Conservation (phyloP, 2,797 vertebrate genomes). For the Erithacus rubecula region DNA sequence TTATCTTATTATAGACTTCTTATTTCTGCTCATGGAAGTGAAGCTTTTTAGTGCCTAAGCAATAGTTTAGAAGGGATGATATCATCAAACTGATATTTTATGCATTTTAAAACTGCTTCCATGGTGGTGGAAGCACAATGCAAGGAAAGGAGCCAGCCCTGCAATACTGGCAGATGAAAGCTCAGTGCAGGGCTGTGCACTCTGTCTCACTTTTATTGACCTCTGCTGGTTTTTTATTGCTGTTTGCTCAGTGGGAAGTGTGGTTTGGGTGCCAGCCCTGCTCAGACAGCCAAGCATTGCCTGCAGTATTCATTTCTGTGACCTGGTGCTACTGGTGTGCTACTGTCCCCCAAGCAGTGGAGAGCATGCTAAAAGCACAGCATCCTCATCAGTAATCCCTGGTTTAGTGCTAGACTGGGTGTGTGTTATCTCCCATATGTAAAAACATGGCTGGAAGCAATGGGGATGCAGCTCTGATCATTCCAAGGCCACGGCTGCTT, state of each 20-base stretch:
- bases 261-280: background rate
- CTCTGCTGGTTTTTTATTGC: background rate
- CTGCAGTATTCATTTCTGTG: background rate
- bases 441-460: background rate
- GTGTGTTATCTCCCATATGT: background rate
- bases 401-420: background rate
- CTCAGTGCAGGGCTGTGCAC: background rate
- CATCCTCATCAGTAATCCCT: background rate
- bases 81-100: background rate
- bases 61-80: background rate
- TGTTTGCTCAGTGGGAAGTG: background rate
- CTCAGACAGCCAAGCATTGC: background rate
- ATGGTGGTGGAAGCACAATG: background rate
- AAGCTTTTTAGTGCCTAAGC: background rate
- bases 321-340: background rate
- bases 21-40: background rate
- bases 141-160: background rate
- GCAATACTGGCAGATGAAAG: background rate
- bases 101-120: background rate
- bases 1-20: background rate
- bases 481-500: background rate
- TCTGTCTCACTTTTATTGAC: background rate
- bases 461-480: background rate
- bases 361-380: rapidly evolving
- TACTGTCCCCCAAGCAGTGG: background rate